These are phyloP conservation scores for Ophiothrix spiculata DNA, from an alignment of 35 echinoderm and acorn worm genomes.

Conservation along the genomic window DNA sequence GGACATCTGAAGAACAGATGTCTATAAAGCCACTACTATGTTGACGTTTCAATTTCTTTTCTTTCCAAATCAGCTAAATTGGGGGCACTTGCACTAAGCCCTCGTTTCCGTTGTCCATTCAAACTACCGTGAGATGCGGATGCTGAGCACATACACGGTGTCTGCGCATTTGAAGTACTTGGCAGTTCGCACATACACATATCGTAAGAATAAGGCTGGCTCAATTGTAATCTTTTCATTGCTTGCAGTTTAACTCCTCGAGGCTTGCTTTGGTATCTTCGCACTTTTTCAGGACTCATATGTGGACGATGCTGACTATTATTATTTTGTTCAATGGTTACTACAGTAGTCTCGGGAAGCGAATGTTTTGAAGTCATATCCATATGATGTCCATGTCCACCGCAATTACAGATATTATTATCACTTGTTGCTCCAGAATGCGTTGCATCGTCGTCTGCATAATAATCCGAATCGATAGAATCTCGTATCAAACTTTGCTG, in stretches of 20 bases:
- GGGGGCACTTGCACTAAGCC: not conserved
- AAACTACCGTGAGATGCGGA: not conserved
- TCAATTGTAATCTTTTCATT: not conserved
- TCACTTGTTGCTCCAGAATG: not conserved
- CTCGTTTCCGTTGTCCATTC: not conserved
- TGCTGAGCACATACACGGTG: not conserved
- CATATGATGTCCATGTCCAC: not conserved
- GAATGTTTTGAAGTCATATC: not conserved
- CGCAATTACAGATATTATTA: not conserved
- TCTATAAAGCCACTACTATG: not conserved
- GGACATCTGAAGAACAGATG: not conserved
- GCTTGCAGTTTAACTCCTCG: not conserved
- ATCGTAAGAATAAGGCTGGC: not conserved
- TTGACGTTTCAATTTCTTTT: not conserved
- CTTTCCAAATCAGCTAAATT: not conserved
- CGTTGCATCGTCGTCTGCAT: not conserved
- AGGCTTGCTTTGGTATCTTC: not conserved
- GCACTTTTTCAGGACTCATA: not conserved
- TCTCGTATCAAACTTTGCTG: not conserved
- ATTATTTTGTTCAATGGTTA: not conserved
- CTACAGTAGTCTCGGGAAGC: not conserved
- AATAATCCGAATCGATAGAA: not conserved
- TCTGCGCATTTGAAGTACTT: not conserved
- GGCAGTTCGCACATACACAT: conserved; percentile 1
- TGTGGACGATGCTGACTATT: not conserved